Conservation (phyloP, 2,888 invertebrate genomes). For the Leucophenga montana region DNA sequence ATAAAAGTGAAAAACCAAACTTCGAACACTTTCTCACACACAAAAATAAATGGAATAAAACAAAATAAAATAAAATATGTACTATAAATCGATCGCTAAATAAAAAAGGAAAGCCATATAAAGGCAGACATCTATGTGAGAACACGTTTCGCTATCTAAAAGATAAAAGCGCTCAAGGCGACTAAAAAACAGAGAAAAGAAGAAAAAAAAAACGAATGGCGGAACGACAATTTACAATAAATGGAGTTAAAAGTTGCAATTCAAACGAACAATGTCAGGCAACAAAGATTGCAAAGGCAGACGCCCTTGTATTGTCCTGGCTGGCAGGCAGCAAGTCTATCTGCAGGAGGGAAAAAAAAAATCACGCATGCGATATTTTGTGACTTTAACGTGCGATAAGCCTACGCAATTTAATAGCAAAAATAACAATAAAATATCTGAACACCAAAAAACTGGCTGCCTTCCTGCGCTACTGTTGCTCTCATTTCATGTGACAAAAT, state of each 20-base stretch:
- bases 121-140: conserved; percentile 3
- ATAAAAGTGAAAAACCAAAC: not conserved
- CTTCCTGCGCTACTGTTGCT: conserved; percentile 46
- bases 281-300: conserved; percentile 14
- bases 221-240: conserved; percentile 65
- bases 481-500: conserved; percentile 52
- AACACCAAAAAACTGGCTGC: conserved; percentile 12
- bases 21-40: not conserved
- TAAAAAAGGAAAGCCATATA: conserved; percentile 1
- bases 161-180: conserved; percentile 22
- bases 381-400: conserved; percentile 65
- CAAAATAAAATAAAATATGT: not conserved
- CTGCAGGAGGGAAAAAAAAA: not conserved
- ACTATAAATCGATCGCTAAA: conserved; percentile 17
- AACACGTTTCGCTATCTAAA: conserved; percentile 14
- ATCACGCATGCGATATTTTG: conserved; percentile 40
- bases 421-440: conserved; percentile 64
- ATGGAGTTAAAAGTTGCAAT: conserved; percentile 67
- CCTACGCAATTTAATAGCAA: conserved; percentile 66
- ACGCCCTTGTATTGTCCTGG: not conserved
- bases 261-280: conserved; percentile 50
- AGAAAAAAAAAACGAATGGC: not conserved
- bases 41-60: not conserved
- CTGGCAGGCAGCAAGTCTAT: not conserved
- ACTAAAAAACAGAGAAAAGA: not conserved